Base-by-base conservation (phyloP, 2,888 invertebrate species). In the Acrobasis repandana region DNA sequence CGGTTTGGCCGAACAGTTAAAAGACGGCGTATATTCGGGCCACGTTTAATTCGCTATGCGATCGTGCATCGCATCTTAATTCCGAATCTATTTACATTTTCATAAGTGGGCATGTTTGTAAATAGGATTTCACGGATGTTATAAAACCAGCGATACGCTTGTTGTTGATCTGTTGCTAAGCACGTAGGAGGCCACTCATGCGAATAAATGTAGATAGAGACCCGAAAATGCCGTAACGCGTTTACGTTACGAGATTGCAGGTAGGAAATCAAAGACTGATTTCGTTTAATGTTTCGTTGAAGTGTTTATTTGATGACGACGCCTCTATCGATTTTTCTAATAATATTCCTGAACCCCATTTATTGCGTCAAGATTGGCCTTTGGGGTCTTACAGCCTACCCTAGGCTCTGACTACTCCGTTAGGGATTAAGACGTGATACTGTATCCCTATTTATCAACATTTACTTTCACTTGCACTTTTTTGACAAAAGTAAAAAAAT, bases 1-100 rank as follows among this genome's bases (percentile, higher is more conserved):
- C 71, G 66, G 59, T 66, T 65, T 67, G 67, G 65, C 65, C 68
- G 64, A 72, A 82, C 80, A 65, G 80, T 80, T 79, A 77, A 74
- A 75, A 76, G 67, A 65, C 68, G 70, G 65, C 72, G 66, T 71
- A 71, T 77, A 83, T 82, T 84, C 82, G 69, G 67, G 66, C 71
- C 85, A 79, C 83, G 82, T 78, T 64, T 68, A 75, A 82, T 77
- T 81, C 72, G 71, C 67, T 66, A 75, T 70, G 72, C 70, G 77
- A 71, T 77, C 76, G 76, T 77, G 75, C 65, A 65, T 67, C 63
- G 69, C 67, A 66, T 73, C 69, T 75, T 75, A 72, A 73, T 74
- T 71, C 73, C 70, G 63, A 68, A 68, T 70, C 66, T 69, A 65
- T 66, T 61, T 68, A 68, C 66, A 66, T 68, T 66, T 64, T 61